Conservation (phyloP, 2,888 invertebrate species). For the Papilio elwesi region DNA sequence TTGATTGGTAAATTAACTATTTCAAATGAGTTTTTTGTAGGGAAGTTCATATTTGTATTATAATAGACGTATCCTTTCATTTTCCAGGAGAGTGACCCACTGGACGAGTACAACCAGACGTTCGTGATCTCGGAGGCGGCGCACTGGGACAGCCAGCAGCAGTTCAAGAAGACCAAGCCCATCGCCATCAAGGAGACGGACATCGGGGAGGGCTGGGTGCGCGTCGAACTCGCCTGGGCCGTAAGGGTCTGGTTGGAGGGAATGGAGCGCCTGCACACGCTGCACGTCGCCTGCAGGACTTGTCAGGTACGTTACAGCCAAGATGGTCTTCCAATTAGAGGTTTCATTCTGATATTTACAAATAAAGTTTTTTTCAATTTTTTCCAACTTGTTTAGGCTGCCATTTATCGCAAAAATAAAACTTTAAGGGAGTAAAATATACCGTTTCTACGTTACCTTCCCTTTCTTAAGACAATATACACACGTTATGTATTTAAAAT, state of each 20-base stretch:
- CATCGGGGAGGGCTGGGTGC: constrained; percentile 91
- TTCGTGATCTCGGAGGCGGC: constrained; percentile 91
- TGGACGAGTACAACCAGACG: constrained; percentile 88
- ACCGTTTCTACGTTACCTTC: too few species aligned
- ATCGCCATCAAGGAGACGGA: constrained; percentile 92
- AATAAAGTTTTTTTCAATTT: too few species aligned
- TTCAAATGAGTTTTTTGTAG: too few species aligned
- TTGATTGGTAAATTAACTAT: too few species aligned
- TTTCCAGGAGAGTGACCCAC: constrained; percentile 81
- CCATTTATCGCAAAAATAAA: too few species aligned
- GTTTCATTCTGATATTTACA: too few species aligned
- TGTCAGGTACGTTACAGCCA: constrained; percentile 80
- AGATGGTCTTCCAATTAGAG: not conserved
- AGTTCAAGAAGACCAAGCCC: constrained; percentile 90
- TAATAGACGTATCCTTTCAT: not conserved
- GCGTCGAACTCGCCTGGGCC: constrained; percentile 90
- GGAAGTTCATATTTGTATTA: too few species aligned
- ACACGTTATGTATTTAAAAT: not conserved
- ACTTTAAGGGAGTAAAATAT: too few species aligned
- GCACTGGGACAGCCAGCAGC: constrained; percentile 88
- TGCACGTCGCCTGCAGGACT: constrained; percentile 91
- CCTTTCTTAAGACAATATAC: too few species aligned
- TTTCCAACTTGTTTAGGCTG: too few species aligned
- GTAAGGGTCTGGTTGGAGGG: constrained; percentile 90
- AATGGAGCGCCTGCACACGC: constrained; percentile 86